Base-by-base conservation (phyloP, 2,797 vertebrate species). In the Sphenodon punctatus region DNA sequence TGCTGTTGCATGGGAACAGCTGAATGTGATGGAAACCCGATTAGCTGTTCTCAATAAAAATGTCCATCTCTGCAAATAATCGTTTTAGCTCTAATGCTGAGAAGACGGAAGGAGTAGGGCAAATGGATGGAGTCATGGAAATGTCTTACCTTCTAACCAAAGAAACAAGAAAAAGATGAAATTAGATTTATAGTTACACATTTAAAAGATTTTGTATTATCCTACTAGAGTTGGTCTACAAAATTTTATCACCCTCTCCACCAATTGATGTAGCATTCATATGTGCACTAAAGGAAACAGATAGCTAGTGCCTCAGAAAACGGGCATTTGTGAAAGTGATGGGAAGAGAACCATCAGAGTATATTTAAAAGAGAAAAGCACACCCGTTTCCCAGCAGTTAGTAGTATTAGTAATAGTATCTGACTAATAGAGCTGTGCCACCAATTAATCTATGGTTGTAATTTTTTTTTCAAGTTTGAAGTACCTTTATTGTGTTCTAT, bases 81-180 rank as follows among this genome's bases (percentile, higher is more conserved):
- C n/a, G n/a, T n/a, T n/a, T n/a, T n/a, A n/a, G n/a, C n/a, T n/a
- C n/a, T n/a, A n/a, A n/a, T n/a, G n/a, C n/a, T n/a, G n/a, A n/a
- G n/a, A n/a, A n/a, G n/a, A n/a, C n/a, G n/a, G n/a, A n/a, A n/a
- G n/a, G n/a, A n/a, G n/a, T n/a, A n/a, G n/a, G n/a, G n/a, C n/a
- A n/a, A n/a, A n/a, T n/a, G n/a, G n/a, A n/a, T n/a, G n/a, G n/a
- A n/a, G n/a, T n/a, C n/a, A n/a, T n/a, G n/a, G n/a, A n/a, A n/a
- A n/a, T n/a, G 10, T 10, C 70, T 69, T 67, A 53, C 5, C 5
- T 82, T 82, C 49, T 67, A 53, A 64, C 6, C 19, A 55, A 55
- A 82, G n/a, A n/a, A n/a, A n/a, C n/a, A n/a, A n/a, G n/a, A 10
- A 7, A 34, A 27, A 89, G 15, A 42, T 49, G 45, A 70, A 61